Evolutionary conservation across 2,888 invertebrate genomes (phyloP).

Genomic region (Drosophila infuscata): DNA sequence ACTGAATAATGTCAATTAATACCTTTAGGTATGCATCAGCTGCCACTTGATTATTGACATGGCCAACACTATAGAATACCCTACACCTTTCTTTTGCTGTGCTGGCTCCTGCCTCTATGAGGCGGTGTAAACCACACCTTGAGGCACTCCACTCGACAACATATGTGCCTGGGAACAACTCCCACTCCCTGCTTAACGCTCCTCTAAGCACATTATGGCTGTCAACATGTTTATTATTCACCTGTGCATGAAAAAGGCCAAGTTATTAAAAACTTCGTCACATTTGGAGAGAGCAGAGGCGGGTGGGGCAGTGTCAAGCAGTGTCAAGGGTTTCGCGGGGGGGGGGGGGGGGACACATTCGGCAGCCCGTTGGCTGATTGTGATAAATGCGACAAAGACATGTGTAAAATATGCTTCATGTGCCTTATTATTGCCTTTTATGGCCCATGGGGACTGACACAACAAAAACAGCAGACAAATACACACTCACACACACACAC

Average conservation of each 20-base stretch:
- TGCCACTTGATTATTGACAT: slow-evolving; percentile 72
- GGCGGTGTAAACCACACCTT: not conserved
- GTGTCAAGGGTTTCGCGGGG: slow-evolving; percentile 36
- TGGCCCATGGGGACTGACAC: slow-evolving; percentile 54
- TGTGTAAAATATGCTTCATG: slow-evolving; percentile 81
- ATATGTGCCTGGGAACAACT: slow-evolving; percentile 30
- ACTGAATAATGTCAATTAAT: slow-evolving; percentile 50
- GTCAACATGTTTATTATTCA: slow-evolving; percentile 82
- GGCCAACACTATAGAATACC: slow-evolving; percentile 12
- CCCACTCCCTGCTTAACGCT: slow-evolving; percentile 12
- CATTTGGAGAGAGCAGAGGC: slow-evolving; percentile 48
- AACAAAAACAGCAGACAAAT: slow-evolving; percentile 19
- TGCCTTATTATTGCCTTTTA: slow-evolving; percentile 80
- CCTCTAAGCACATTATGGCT: slow-evolving; percentile 74
- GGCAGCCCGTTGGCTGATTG: slow-evolving; percentile 62
- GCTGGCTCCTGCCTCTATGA: not conserved
- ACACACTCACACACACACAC: slow-evolving; percentile 9
- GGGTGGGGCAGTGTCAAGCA: not conserved
- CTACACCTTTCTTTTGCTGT: not conserved
- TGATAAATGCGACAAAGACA: slow-evolving; percentile 82
- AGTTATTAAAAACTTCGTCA: slow-evolving; percentile 79
- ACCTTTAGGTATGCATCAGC: slow-evolving; percentile 44
- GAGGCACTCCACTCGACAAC: slow-evolving; percentile 56
- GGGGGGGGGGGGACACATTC: slow-evolving; percentile 15
- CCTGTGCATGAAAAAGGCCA: slow-evolving; percentile 76